A percentile compares a stretch with the other conserved stretches of the same genome.
Evolutionary conservation across 2,797 vertebrate species (phyloP).

Genomic region (Lepilemur ruficaudatus): DNA sequence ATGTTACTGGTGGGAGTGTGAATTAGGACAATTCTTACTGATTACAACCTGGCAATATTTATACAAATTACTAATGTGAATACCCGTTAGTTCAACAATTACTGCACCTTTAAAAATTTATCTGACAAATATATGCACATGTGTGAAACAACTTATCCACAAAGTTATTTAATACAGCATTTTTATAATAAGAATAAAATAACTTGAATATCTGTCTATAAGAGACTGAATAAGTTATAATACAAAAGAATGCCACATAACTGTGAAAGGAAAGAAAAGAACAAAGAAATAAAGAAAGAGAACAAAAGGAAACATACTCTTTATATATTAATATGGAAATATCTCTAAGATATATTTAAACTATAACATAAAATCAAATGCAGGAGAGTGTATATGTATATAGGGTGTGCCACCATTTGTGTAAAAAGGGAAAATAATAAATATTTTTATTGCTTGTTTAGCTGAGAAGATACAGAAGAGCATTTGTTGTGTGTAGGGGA

Average conservation of each 20-base stretch:
- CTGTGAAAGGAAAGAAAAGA: background rate
- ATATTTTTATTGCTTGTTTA: background rate
- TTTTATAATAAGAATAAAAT: conserved; percentile 32
- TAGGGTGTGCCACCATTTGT: background rate
- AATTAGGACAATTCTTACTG: conserved; percentile 15
- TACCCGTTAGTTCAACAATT: conserved; percentile 43
- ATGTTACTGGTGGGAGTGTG: background rate
- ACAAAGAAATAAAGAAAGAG: background rate
- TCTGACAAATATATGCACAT: background rate
- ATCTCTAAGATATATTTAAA: background rate
- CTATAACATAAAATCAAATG: background rate
- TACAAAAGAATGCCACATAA: background rate
- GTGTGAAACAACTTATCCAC: background rate
- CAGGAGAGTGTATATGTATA: background rate
- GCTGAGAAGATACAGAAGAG: background rate
- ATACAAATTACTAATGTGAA: conserved; percentile 29
- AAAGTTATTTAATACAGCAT: background rate
- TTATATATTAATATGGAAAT: conserved; percentile 1
- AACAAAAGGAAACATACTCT: background rate
- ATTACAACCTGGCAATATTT: conserved; percentile 37
- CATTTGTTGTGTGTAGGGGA: background rate
- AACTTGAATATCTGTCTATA: conserved; percentile 1
- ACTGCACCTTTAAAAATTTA: conserved; percentile 19
- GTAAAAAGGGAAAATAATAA: background rate
- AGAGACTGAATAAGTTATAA: background rate